phyloP scores from a whole-genome alignment of 2,113 vertebrate species.

The Desmodus rotundus region DNA sequence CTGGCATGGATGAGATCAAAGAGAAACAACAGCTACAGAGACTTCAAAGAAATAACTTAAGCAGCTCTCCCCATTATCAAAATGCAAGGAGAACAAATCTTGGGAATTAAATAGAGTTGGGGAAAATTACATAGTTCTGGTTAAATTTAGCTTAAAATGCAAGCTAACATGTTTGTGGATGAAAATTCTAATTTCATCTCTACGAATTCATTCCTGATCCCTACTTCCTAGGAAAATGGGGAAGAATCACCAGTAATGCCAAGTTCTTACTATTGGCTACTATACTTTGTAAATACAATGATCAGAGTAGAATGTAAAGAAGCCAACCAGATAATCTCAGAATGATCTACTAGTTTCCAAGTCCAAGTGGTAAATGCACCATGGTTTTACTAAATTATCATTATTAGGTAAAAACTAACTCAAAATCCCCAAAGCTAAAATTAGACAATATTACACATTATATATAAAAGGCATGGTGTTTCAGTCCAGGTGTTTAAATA shows the following conservation, averaged over 20 bases:
- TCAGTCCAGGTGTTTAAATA: neutral
- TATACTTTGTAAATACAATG: neutral
- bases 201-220: neutral
- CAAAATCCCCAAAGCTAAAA: constrained; percentile 21
- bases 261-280: neutral
- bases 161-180: neutral
- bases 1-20: neutral
- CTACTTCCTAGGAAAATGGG: neutral
- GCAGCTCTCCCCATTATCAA: neutral
- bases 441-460: neutral
- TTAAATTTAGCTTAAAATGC: neutral
- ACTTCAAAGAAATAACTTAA: neutral
- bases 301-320: neutral
- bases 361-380: neutral
- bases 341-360: neutral
- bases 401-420: neutral
- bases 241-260: neutral
- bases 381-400: neutral
- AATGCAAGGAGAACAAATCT: neutral
- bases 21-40: neutral
- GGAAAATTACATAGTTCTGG: neutral
- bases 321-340: neutral
- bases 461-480: neutral
- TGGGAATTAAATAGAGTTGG: neutral
- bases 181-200: neutral